phyloP scores from a whole-genome alignment of 2,888 invertebrate species.

The Lamellibrachia columna region DNA sequence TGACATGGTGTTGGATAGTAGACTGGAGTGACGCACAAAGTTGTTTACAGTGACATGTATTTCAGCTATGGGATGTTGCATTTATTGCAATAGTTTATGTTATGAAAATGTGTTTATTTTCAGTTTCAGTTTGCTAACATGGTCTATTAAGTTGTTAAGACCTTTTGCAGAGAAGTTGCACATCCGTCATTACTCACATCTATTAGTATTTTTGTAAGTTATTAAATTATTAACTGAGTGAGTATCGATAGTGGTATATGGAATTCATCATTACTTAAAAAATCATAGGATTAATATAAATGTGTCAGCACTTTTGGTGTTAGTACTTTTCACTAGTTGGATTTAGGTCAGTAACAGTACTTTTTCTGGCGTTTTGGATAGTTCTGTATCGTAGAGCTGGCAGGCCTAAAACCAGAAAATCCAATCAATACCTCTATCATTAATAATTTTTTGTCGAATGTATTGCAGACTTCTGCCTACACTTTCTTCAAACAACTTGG shows the following conservation, averaged over 20 bases:
- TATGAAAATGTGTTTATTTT: not conserved
- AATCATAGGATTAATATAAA: not conserved
- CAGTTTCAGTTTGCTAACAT: not conserved
- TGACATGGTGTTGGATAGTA: not conserved
- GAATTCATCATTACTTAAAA: not conserved
- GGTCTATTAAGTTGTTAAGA: not conserved
- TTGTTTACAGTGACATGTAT: not conserved
- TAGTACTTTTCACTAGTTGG: not conserved
- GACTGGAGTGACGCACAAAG: not conserved
- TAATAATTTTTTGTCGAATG: constrained; percentile 16
- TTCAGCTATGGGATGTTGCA: not conserved
- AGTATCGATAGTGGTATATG: not conserved
- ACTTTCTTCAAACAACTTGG: constrained; percentile 16
- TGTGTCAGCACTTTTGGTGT: not conserved
- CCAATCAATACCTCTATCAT: not conserved
- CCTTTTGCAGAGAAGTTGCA: not conserved
- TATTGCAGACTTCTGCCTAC: constrained; percentile 16
- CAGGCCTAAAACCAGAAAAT: not conserved
- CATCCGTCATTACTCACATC: not conserved
- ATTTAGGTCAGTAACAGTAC: not conserved
- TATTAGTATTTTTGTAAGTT: not conserved
- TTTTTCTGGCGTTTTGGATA: not conserved
- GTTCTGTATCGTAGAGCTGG: not conserved
- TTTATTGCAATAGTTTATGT: not conserved
- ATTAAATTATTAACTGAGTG: not conserved